A percentile compares a stretch with the other conserved stretches of the same genome.
Conservation (phyloP, 2,888 invertebrate genomes). For the Agonopterix alstromeriana region DNA sequence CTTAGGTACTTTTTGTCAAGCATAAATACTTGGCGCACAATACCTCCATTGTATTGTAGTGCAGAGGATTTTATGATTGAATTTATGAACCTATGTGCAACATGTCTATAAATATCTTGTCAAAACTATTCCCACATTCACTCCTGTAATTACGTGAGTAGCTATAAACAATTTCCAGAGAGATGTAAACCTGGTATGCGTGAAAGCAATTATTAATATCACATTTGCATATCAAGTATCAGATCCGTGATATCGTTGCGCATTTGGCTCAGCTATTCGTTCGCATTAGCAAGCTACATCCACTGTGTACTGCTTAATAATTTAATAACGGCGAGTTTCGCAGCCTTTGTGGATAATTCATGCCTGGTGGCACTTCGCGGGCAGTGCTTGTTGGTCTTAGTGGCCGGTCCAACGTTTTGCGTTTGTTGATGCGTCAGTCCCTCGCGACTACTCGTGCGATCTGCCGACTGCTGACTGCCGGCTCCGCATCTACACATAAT, state of each 20-base stretch:
- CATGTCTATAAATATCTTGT: too few species aligned
- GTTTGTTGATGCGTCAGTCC: constrained; percentile 52
- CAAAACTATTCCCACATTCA: too few species aligned
- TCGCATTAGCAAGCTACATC: neutral
- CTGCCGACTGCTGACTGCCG: constrained; percentile 30
- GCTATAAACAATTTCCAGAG: too few species aligned
- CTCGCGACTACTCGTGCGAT: constrained; percentile 46
- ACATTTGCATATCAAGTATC: neutral
- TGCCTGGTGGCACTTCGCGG: constrained; percentile 35
- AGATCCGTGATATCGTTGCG: neutral
- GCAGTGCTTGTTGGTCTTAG: neutral
- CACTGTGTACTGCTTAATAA: constrained; percentile 42
- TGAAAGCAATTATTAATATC: neutral
- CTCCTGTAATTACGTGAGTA: too few species aligned
- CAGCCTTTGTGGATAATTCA: constrained; percentile 52
- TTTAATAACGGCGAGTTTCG: constrained; percentile 54
- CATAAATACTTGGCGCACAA: too few species aligned
- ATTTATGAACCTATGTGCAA: too few species aligned
- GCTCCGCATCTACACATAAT: neutral
- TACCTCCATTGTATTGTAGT: too few species aligned
- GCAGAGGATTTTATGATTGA: too few species aligned
- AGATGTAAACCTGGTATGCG: too few species aligned
- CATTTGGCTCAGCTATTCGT: constrained; percentile 4
- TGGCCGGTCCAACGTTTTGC: constrained; percentile 38
- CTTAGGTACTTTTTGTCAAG: neutral